Conservation (phyloP, 2,797 vertebrate species). For the Otolemur crassicaudatus region DNA sequence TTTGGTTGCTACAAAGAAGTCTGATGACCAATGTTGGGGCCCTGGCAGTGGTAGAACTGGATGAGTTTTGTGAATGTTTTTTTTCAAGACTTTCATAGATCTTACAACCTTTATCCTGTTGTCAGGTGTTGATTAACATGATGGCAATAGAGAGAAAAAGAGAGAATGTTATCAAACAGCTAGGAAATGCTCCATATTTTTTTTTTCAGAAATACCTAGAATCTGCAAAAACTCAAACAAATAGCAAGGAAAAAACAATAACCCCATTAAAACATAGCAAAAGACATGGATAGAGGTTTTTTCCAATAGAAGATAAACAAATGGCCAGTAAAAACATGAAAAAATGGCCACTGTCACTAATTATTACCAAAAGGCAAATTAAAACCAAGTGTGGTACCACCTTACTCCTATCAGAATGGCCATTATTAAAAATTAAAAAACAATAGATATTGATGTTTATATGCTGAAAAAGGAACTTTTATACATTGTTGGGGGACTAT, state of each 20-base stretch:
- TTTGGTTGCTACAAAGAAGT: not conserved
- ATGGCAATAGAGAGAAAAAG: not conserved
- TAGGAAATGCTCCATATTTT: not conserved
- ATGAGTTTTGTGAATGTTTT: not conserved
- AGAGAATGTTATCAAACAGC: not conserved
- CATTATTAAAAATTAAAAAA: not conserved
- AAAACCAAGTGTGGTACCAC: not conserved
- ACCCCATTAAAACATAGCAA: not conserved
- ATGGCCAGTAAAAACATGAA: not conserved
- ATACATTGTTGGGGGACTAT: not conserved
- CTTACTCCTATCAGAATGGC: not conserved
- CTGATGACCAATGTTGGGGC: not conserved
- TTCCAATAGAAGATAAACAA: not conserved
- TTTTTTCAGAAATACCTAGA: not conserved
- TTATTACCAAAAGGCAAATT: not conserved
- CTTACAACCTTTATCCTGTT: not conserved
- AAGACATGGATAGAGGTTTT: not conserved
- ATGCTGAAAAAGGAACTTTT: not conserved
- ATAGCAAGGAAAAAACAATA: not conserved
- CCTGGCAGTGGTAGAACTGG: not conserved
- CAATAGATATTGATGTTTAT: not conserved
- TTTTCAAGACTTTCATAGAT: not conserved
- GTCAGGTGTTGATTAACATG: not conserved
- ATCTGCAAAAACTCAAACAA: not conserved
- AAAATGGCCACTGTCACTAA: not conserved